Evolutionary conservation across 1,140 invertebrate genomes (phyloP).

Genomic region (Coelopa frigida): DNA sequence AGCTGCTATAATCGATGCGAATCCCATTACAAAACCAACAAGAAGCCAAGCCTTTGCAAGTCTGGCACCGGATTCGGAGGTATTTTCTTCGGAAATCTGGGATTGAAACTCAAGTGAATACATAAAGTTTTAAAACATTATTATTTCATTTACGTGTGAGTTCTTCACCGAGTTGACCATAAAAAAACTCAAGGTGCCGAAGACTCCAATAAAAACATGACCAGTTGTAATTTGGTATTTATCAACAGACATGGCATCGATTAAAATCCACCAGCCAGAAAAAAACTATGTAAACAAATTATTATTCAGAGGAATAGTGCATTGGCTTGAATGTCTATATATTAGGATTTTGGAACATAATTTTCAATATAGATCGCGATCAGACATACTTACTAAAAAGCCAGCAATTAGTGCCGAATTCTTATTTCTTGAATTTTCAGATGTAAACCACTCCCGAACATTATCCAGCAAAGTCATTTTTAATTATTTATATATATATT

Average conservation of each 20-base stretch:
- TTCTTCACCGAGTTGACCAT: conserved; percentile 98
- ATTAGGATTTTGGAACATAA: too few species aligned
- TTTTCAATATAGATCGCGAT: too few species aligned
- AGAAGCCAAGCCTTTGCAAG: conserved; percentile 94
- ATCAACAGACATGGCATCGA: conserved; percentile 83
- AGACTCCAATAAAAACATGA: conserved; percentile 89
- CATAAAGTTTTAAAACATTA: conserved; percentile 9
- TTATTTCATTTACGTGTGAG: conserved; percentile 61
- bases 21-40: conserved; percentile 91
- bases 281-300: conserved; percentile 72
- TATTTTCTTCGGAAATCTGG: conserved; percentile 39
- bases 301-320: too few species aligned
- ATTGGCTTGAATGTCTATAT: too few species aligned
- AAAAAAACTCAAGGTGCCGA: conserved; percentile 87
- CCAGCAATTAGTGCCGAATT: conserved; percentile 77
- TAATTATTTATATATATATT: too few species aligned
- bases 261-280: conserved; percentile 95
- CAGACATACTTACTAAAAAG: conserved; percentile 74
- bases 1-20: conserved; percentile 89
- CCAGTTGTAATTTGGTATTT: conserved; percentile 56
- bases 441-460: conserved; percentile 24
- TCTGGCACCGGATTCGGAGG: conserved; percentile 57
- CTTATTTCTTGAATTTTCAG: conserved; percentile 69
- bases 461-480: conserved; percentile 33
- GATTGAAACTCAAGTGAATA: too few species aligned